These are phyloP conservation scores for Philereme transversata DNA, from an alignment of 2,888 invertebrate genomes.

Conservation along the genomic window DNA sequence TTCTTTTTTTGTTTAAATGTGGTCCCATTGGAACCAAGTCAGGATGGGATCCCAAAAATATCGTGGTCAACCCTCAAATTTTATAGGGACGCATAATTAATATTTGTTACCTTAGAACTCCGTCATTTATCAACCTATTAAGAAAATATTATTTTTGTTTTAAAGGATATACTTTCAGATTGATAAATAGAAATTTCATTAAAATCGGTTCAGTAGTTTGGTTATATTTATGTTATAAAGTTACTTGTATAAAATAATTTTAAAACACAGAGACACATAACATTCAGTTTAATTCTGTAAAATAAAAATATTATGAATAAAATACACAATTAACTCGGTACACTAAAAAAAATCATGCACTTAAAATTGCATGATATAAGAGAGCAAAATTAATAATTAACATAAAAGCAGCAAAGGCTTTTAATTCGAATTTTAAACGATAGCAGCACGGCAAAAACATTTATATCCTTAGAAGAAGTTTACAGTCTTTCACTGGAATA, in stretches of 20 bases:
- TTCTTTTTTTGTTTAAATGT: no score
- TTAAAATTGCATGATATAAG: not conserved
- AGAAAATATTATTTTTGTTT: no score
- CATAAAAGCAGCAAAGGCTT: not conserved
- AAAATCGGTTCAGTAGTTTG: no score
- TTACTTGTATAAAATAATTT: not conserved
- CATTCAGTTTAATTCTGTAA: slow-evolving; percentile 27
- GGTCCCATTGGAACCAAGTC: no score
- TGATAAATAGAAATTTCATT: no score
- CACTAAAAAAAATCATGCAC: slow-evolving; percentile 7
- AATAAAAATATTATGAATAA: slow-evolving; percentile 33
- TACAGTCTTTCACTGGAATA: slow-evolving; percentile 20
- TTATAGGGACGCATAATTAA: no score
- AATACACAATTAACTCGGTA: not conserved
- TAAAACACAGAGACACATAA: slow-evolving; percentile 10
- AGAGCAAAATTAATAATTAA: slow-evolving; percentile 2
- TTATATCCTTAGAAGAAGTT: slow-evolving; percentile 8
- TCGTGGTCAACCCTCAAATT: no score
- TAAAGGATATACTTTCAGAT: no score
- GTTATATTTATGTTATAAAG: no score
- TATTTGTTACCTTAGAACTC: no score
- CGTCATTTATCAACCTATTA: no score
- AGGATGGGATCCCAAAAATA: no score
- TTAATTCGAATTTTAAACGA: not conserved
- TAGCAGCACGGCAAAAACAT: slow-evolving; percentile 7